phyloP scores from a whole-genome alignment of 2,797 vertebrate species.

The Zalophus californianus region DNA sequence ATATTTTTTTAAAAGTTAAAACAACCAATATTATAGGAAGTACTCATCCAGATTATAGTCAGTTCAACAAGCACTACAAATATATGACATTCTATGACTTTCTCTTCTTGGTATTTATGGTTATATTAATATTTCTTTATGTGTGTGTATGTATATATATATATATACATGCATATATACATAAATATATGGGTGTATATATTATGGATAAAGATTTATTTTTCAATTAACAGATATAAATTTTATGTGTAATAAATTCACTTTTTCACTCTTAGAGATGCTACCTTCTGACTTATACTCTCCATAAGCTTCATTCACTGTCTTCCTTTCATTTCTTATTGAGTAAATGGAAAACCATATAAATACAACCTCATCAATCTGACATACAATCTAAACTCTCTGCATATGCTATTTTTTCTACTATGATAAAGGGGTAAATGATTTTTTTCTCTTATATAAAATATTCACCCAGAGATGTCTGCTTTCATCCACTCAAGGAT shows the following conservation, averaged over 20 bases:
- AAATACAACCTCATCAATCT: background rate
- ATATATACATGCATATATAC: background rate
- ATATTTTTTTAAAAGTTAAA: background rate
- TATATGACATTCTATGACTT: background rate
- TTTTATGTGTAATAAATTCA: background rate
- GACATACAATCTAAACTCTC: background rate
- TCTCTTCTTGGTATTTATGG: background rate
- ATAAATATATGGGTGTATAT: background rate
- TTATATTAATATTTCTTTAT: background rate
- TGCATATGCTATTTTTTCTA: background rate
- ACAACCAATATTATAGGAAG: background rate
- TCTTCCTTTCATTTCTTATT: background rate
- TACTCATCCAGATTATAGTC: background rate
- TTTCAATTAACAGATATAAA: background rate
- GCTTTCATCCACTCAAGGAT: background rate
- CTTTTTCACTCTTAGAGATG: background rate
- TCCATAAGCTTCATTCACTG: background rate
- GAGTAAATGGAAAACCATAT: background rate
- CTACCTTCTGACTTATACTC: background rate
- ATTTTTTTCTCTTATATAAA: background rate
- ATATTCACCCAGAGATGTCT: background rate
- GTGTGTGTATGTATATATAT: accelerated
- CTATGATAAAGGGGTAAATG: background rate
- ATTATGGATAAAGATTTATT: background rate
- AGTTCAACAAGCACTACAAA: background rate